Evolutionary conservation across 2,888 invertebrate genomes (phyloP), one percentile per base, ranked within the genome.

Genomic region (Sipha maydis): DNA sequence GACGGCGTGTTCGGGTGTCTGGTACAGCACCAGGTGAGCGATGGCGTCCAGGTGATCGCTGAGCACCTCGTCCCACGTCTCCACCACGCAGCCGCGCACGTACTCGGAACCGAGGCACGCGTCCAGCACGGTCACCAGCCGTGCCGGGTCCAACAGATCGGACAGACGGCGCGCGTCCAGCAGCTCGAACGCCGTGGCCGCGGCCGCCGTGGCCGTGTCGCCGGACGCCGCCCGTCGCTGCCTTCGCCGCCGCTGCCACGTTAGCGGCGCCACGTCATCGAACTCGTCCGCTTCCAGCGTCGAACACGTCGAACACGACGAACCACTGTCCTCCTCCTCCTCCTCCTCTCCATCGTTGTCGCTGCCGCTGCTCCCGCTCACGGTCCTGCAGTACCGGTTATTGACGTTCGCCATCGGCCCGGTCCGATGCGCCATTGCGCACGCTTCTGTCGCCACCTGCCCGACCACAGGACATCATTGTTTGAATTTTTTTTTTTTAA

Each of bases 21-120:
- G 86, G 80, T 86, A 86, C 56, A 86, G 73, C 19, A 86, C 86
- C 9, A 86, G 80, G 28, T 86, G 86, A 21, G 86, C 86, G 73
- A 86, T 61, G 28, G 86, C 79, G 2, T 86, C 86, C 79, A 86
- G 28, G 61, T 86, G 86, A 9, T 86, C 86, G 56, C 86, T 86
- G 80, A 86, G 80, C 73, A n/a, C 86, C 38, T 56, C 28, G 86
- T 86, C 86, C 86, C 86, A 86, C 78, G 86, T 86, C 41, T 86
- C 86, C 3, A 86, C 80, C 41, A 86, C 80, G 73, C 86, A 86
- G 11, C 86, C 86, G 56, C 86, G 86, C 56, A 86, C 79, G 80
- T 80, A 86, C 21, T 41, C 86, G 25, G 86, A 56, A 9, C 25
- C 17, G 38, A 86, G 73, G 56, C 86, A 86, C 19, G 41, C 73